phyloP scores from a whole-genome alignment of 2,113 vertebrate species.

The Amphilophus citrinellus region DNA sequence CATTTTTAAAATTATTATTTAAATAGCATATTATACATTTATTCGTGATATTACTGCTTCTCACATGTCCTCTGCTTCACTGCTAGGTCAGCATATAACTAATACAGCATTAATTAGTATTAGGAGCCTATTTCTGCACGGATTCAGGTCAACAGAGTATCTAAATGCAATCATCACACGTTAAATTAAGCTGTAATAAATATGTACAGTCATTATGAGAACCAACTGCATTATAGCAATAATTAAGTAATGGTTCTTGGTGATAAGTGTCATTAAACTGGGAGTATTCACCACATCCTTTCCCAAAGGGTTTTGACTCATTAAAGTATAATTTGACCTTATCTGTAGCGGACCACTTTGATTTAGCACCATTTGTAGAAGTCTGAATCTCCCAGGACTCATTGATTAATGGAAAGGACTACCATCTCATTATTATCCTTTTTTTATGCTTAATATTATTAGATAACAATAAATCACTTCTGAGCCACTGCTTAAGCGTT shows the following conservation, averaged over 20 bases:
- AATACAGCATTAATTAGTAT: too few species aligned
- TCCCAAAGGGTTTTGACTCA: conserved; percentile 24
- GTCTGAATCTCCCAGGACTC: not conserved
- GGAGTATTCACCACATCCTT: not conserved
- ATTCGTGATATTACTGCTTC: too few species aligned
- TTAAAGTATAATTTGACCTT: conserved; percentile 52
- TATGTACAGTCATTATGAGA: not conserved
- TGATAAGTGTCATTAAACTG: conserved; percentile 13
- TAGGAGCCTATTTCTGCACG: too few species aligned
- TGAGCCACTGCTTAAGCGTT: not conserved
- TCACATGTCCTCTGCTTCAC: too few species aligned
- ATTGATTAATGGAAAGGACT: not conserved
- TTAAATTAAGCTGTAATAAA: conserved; percentile 15
- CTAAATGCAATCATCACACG: not conserved
- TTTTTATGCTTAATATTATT: not conserved
- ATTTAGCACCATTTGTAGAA: not conserved
- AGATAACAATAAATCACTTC: not conserved
- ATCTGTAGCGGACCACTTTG: not conserved
- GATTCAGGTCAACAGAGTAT: not conserved
- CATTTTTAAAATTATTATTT: too few species aligned
- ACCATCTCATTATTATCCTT: not conserved
- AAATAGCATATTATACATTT: too few species aligned
- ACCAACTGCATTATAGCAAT: conserved; percentile 17
- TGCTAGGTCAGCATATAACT: too few species aligned
- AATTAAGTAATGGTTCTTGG: conserved; percentile 29